A percentile compares a stretch with the other conserved stretches of the same genome.
phyloP scores from a whole-genome alignment of 2,113 vertebrate species.

The Bos taurus region DNA sequence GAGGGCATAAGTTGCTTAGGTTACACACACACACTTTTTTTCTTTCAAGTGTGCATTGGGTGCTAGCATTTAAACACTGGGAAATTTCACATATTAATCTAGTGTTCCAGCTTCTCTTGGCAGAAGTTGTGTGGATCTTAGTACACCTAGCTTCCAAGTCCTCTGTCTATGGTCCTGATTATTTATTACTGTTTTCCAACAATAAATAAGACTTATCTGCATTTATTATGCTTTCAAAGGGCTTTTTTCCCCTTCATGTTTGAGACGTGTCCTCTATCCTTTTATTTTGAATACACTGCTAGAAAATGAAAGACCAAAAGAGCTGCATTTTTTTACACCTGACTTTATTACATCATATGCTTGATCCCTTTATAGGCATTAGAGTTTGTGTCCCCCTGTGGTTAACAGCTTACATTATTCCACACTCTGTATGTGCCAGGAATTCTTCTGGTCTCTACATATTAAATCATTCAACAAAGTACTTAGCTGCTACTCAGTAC shows the following conservation, averaged over 20 bases:
- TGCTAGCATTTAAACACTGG: neutral
- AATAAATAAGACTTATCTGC: neutral
- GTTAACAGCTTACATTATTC: neutral
- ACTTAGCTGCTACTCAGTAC: neutral
- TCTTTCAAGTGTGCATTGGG: neutral
- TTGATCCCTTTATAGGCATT: neutral
- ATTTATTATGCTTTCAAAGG: neutral
- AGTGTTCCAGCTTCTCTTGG: neutral
- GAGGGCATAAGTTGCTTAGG: neutral
- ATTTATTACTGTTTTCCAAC: neutral
- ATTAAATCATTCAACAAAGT: neutral
- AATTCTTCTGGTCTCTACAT: neutral
- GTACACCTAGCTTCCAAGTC: neutral
- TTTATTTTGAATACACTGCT: neutral
- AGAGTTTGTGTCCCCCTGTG: neutral
- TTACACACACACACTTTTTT: neutral
- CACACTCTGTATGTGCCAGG: neutral
- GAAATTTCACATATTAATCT: neutral
- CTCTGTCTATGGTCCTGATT: neutral
- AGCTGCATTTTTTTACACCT: neutral
- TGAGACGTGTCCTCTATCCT: neutral
- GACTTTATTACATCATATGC: neutral
- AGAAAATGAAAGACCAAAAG: neutral
- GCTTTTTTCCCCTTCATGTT: neutral
- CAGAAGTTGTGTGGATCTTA: neutral